These are phyloP conservation scores for Orthosia gothica DNA, from an alignment of 2,888 invertebrate species.

Conservation along the genomic window DNA sequence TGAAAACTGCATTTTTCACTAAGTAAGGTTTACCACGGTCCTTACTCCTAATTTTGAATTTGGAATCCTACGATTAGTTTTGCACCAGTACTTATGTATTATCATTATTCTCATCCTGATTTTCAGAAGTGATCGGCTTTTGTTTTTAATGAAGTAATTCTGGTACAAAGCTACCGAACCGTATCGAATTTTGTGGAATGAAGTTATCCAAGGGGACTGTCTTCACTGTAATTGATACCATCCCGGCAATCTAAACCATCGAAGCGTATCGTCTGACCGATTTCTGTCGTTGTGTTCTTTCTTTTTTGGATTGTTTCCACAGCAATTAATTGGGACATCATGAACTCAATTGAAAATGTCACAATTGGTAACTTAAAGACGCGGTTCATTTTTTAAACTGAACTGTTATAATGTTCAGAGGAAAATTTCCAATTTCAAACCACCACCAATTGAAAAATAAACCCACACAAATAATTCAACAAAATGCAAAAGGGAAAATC, in stretches of 20 bases:
- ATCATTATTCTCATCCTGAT: not conserved
- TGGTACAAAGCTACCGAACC: not conserved
- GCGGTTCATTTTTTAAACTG: not conserved
- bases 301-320: not conserved
- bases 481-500: slow-evolving; percentile 47
- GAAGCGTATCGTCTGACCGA: slow-evolving; percentile 9
- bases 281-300: not conserved
- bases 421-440: not conserved
- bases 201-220: slow-evolving; percentile 41
- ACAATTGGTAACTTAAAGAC: not conserved
- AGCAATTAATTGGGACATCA: not conserved
- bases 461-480: slow-evolving; percentile 27
- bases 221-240: slow-evolving; percentile 33
- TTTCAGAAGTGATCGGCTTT: not conserved
- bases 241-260: slow-evolving; percentile 13
- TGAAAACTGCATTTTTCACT: too few species aligned
- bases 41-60: too few species aligned
- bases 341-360: not conserved
- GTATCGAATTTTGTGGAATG: slow-evolving; percentile 32
- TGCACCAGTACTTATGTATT: too few species aligned
- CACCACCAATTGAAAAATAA: slow-evolving; percentile 18
- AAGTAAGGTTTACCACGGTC: too few species aligned
- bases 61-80: not conserved
- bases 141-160: not conserved
- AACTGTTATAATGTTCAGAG: not conserved